Evolutionary conservation across 2,888 invertebrate genomes (phyloP).

Genomic region (Nemotelus pantherinus): DNA sequence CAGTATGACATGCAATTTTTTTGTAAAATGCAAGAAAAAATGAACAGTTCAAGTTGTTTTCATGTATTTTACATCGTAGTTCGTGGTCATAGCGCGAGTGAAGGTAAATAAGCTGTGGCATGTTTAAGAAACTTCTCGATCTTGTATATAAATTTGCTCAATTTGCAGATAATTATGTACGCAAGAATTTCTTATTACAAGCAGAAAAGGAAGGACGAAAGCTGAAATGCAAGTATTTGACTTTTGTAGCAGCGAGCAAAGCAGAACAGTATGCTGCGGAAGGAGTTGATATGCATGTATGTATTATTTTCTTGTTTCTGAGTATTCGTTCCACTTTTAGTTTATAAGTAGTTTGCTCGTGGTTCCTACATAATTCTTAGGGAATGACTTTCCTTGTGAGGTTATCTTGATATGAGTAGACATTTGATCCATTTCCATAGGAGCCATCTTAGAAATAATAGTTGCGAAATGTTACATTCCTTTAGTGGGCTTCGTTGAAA

Average conservation of each 20-base stretch:
- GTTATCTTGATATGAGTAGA: too few relatives aligned
- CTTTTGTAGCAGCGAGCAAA: conserved; percentile 29
- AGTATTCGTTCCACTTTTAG: too few relatives aligned
- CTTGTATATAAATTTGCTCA: background rate
- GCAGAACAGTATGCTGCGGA: conserved; percentile 6
- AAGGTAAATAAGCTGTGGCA: conserved; percentile 1
- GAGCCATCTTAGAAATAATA: too few relatives aligned
- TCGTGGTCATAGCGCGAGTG: background rate
- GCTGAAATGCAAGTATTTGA: conserved; percentile 8
- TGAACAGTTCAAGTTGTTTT: conserved; percentile 2
- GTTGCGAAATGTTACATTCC: too few relatives aligned
- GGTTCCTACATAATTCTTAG: too few relatives aligned
- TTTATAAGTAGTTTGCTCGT: too few relatives aligned
- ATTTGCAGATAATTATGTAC: conserved; percentile 1
- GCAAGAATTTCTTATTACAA: conserved; percentile 22
- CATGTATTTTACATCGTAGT: conserved; percentile 25
- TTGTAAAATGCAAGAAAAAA: background rate
- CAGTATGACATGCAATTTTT: conserved; percentile 29
- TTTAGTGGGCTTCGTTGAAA: too few relatives aligned
- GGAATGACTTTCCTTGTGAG: too few relatives aligned
- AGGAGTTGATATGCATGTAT: conserved; percentile 7
- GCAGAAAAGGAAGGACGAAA: conserved; percentile 30
- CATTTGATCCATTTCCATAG: too few relatives aligned
- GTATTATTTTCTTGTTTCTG: too few relatives aligned
- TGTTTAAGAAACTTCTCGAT: background rate